phyloP scores from a whole-genome alignment of 2,888 invertebrate species.

The Caenorhabditis afra region DNA sequence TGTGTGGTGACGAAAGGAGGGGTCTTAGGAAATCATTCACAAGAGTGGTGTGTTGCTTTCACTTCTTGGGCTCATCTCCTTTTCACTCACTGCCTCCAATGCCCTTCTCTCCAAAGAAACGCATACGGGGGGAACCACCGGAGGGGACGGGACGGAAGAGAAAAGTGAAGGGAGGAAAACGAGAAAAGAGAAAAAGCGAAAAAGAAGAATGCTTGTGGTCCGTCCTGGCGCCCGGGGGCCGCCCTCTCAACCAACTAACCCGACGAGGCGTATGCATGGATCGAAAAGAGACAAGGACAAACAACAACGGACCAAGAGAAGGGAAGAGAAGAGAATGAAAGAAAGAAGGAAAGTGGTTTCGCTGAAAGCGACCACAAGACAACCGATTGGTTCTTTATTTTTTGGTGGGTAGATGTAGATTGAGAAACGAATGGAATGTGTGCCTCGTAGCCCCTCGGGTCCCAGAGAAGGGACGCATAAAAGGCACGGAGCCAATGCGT shows the following conservation, averaged over 20 bases:
- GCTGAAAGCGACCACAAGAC: too few species aligned
- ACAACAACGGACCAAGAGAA: neutral
- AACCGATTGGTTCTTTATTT: too few species aligned
- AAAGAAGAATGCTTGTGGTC: too few species aligned
- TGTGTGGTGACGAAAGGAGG: conserved; percentile 3
- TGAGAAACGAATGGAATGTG: too few species aligned
- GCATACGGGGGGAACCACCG: neutral
- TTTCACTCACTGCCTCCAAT: neutral
- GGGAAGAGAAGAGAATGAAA: neutral
- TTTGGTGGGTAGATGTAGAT: too few species aligned
- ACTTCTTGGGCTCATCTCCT: conserved; percentile 5
- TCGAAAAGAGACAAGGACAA: conserved; percentile 10
- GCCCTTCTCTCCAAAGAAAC: too few species aligned
- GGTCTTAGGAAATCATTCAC: conserved; percentile 3
- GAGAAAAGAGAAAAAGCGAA: neutral
- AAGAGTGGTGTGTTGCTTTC: conserved; percentile 9
- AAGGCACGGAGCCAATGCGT: too few species aligned
- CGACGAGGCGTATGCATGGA: conserved; percentile 1
- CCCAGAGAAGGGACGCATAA: too few species aligned
- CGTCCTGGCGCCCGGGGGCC: conserved; percentile 10
- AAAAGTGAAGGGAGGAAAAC: neutral
- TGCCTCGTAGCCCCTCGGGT: too few species aligned
- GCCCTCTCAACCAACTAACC: neutral
- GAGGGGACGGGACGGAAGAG: neutral
- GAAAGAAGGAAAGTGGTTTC: neutral